phyloP scores from a whole-genome alignment of 2,888 invertebrate species.

The Agonopterix alstromeriana region DNA sequence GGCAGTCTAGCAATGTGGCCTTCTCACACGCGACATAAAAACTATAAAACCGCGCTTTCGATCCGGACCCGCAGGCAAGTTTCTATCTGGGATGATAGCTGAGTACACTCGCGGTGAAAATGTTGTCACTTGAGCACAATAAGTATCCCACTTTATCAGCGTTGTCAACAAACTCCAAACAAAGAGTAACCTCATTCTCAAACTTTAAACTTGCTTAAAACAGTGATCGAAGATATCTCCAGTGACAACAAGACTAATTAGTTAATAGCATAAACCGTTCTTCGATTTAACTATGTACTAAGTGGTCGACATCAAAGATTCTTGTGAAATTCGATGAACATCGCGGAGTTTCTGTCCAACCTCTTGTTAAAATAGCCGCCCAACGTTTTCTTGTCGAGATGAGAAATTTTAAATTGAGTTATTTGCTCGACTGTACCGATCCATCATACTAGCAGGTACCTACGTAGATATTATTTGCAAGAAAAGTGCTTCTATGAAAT shows the following conservation, averaged over 20 bases:
- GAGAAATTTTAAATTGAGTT: constrained; percentile 19
- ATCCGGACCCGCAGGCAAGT: constrained; percentile 57
- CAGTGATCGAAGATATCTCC: no score
- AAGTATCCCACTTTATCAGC: no score
- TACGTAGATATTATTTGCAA: constrained; percentile 30
- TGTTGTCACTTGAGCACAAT: not conserved
- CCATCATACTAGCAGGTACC: constrained; percentile 20
- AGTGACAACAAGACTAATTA: not conserved
- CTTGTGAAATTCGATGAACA: constrained; percentile 16
- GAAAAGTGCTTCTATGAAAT: constrained; percentile 40
- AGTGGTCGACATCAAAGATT: constrained; percentile 17
- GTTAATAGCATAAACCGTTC: constrained; percentile 8
- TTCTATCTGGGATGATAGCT: constrained; percentile 54
- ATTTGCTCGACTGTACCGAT: constrained; percentile 28
- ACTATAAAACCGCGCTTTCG: constrained; percentile 62
- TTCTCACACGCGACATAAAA: constrained; percentile 34
- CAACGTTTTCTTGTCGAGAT: not conserved
- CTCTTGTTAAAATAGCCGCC: constrained; percentile 8
- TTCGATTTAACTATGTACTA: constrained; percentile 5
- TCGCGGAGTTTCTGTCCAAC: constrained; percentile 12
- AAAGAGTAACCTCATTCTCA: no score
- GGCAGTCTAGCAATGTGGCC: constrained; percentile 36
- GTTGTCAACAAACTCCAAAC: no score
- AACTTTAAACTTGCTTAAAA: no score
- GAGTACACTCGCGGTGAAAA: constrained; percentile 35